phyloP scores from a whole-genome alignment of 2,888 invertebrate genomes.

The Sinelater perroti region DNA sequence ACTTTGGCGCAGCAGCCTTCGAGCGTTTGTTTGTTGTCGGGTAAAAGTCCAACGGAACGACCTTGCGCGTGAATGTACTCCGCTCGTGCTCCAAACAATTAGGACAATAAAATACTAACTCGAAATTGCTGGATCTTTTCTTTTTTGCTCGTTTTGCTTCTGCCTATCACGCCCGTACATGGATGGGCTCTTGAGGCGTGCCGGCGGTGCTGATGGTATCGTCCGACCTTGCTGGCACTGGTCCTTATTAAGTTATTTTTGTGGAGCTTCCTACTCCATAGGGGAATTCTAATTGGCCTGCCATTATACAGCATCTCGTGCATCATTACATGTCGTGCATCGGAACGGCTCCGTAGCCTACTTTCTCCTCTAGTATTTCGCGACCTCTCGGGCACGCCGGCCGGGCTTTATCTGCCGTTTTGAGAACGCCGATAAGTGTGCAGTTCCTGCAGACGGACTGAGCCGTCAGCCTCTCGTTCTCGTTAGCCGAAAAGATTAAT shows the following conservation, averaged over 20 bases:
- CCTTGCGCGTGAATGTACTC: too few relatives aligned
- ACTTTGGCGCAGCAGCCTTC: neutral
- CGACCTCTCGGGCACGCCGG: slow-evolving; percentile 37
- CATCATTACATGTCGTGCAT: slow-evolving; percentile 32
- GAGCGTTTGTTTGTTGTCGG: neutral
- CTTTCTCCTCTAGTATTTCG: slow-evolving; percentile 43
- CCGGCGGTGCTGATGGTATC: neutral
- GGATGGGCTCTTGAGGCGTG: neutral
- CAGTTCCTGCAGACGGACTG: neutral
- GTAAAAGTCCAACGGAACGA: slow-evolving; percentile 9
- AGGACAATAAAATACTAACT: slow-evolving; percentile 2
- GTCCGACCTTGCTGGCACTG: slow-evolving; percentile 7
- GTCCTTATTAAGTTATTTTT: slow-evolving; percentile 1
- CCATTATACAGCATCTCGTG: slow-evolving; percentile 31
- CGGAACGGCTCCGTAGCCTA: slow-evolving; percentile 41
- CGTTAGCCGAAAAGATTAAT: too few relatives aligned
- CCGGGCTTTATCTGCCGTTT: slow-evolving; percentile 3
- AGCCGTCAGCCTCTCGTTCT: neutral
- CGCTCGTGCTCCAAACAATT: slow-evolving; percentile 7
- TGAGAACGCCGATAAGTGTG: slow-evolving; percentile 9
- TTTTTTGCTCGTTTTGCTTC: neutral
- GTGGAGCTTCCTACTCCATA: slow-evolving; percentile 16
- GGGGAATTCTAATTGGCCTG: slow-evolving; percentile 8
- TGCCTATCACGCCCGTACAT: neutral
- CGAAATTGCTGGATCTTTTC: neutral